A percentile compares a stretch with the other conserved stretches of the same genome.
These are phyloP conservation scores for Eustalomyia histrio DNA, from an alignment of 2,888 invertebrate genomes.

Conservation along the genomic window DNA sequence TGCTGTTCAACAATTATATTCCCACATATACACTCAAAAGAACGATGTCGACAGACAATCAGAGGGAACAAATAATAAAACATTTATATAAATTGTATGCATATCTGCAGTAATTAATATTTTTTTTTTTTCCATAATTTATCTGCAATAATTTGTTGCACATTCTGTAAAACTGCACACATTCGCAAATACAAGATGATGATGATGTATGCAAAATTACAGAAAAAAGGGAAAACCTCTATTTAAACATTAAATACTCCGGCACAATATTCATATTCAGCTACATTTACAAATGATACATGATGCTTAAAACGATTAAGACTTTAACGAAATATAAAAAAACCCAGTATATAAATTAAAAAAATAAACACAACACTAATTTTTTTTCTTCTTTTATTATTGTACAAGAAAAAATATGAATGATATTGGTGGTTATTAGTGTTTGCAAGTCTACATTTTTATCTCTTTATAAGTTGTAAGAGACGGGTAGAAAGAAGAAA, in stretches of 20 bases:
- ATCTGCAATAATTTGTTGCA: conserved; percentile 71
- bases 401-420: conserved; percentile 34
- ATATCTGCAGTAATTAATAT: conserved; percentile 64
- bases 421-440: conserved; percentile 52
- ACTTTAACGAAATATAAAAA: conserved; percentile 47
- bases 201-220: conserved; percentile 63
- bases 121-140: conserved; percentile 71
- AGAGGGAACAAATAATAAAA: conserved; percentile 21
- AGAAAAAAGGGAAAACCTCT: conserved; percentile 35
- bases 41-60: conserved; percentile 13
- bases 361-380: conserved; percentile 69
- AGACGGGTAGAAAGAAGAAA: conserved; percentile 20
- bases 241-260: conserved; percentile 8
- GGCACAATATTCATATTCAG: conserved; percentile 44
- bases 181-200: conserved; percentile 38
- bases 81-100: conserved; percentile 51
- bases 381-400: conserved; percentile 13
- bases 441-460: conserved; percentile 35
- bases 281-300: conserved; percentile 64
- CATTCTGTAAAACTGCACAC: conserved; percentile 52
- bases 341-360: conserved; percentile 52
- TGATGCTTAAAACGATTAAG: conserved; percentile 75
- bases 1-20: not conserved
- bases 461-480: conserved; percentile 4
- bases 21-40: conserved; percentile 8